Base-by-base conservation (phyloP, 2,888 invertebrate species). In the Agrilus cyanescens region DNA sequence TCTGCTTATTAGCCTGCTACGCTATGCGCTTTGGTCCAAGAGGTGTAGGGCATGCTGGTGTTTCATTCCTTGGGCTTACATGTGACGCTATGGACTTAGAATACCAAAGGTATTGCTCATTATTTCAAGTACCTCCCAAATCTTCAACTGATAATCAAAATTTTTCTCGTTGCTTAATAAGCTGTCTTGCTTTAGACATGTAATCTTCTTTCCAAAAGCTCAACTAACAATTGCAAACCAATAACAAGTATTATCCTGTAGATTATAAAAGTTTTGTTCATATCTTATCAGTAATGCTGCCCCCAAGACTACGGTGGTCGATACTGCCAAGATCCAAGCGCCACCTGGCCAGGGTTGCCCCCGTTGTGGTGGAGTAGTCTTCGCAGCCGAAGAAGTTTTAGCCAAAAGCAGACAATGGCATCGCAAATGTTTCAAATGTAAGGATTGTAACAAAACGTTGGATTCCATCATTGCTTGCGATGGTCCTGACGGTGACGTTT, bases 401-500 rank as follows among this genome's bases (percentile, higher is more conserved):
- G 90, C 93, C 40, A 93, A 88, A 64, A 84, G 90, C 51, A 80
- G 75, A 46, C 86, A 83, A 67, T 91, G 89, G 89, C 91, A 91
- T 76, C 84, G 85, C 69, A 88, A 88, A 68, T 91, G 91, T 68
- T 91, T 84, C 75, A 91, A 89, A 67, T 91, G 91, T 70, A 80
- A 74, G 53, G 89, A 94, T 65, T 96, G 96, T 70, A 84, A 81
- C 57, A 91, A 91, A 69, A 86, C 91, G 48, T 74, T 97, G 57
- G 96, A 96, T 65, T 95, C 94, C 40, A 91, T 93, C 63, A 93
- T 87, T 58, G 93, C 93, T 54, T 91, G 93, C 61, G 94, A 95
- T 62, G 90, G 89, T 37, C 95, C 95, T 41, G 88, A 94, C 59
- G 78, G 78, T 49, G 89, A 93, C 55, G 84, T 96, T 49, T 96